Percentiles rank a stretch among this genome's conserved stretches.
phyloP scores from a whole-genome alignment of 2,113 vertebrate genomes.

The Halcyon senegalensis region DNA sequence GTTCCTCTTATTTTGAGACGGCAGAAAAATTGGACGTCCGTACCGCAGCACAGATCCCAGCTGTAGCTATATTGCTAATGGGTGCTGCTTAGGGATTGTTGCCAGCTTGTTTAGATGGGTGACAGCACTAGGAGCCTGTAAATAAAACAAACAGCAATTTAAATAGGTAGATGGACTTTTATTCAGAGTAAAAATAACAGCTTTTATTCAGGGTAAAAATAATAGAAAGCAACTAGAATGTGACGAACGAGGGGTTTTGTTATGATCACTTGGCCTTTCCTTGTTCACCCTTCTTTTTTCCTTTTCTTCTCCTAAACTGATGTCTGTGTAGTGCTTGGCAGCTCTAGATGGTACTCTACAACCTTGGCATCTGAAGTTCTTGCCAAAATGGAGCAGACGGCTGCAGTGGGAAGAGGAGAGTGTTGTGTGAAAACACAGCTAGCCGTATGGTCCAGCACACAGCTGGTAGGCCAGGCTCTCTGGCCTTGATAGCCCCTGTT shows the following conservation, averaged over 20 bases:
- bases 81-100: conserved; percentile 10
- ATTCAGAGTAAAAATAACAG: not conserved
- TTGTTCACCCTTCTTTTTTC: not conserved
- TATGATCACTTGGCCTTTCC: not conserved
- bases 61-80: not conserved
- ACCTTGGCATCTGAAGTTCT: not conserved
- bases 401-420: conserved; percentile 36
- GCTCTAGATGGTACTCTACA: not conserved
- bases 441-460: not conserved
- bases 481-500: not conserved
- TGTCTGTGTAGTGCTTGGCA: not conserved
- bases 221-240: not conserved
- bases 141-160: conserved; percentile 26
- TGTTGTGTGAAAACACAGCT: conserved; percentile 12
- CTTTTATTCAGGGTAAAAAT: not conserved
- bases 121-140: conserved; percentile 15
- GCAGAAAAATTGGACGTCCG: not conserved
- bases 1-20: not conserved
- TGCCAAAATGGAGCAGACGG: conserved; percentile 15
- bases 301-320: not conserved
- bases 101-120: conserved; percentile 50
- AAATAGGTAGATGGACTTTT: not conserved
- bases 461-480: not conserved
- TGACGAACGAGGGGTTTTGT: not conserved
- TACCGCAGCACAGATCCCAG: not conserved